Base-by-base conservation (phyloP, 2,797 vertebrate species). In the Petrocephalus sullivani region DNA sequence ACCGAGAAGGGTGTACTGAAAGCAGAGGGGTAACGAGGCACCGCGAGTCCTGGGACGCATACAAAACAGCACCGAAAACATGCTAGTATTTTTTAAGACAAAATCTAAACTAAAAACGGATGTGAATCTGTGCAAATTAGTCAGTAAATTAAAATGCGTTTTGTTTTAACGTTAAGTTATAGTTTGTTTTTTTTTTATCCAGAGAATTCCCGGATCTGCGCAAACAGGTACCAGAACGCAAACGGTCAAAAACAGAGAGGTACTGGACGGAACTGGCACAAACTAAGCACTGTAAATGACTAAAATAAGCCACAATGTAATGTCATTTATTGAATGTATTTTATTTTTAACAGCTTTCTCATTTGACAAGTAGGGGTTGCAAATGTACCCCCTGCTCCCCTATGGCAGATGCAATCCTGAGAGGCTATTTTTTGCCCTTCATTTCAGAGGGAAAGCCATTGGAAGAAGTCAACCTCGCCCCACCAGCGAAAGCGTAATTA, bases 361-460 rank as follows among this genome's bases (percentile, higher is more conserved):
- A 71, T 28, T 23, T 33, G 64, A 71, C 64, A 28, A 71, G 64
- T 71, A 33, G 64, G 64, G 64, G 64, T 71, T 71, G 23, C 64
- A 33, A 33, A 33, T 71, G 33, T 10, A 71, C 28, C 23, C 64
- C 64, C 10, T 33, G 28, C 14, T 33, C 12, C 9, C 61, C 33
- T 67, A 33, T 33, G 12, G 64, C 23, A 71, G 64, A 71, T 28
- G 28, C 4, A 4, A 4, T 87, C 75, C 54, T 82, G 49, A 41
- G 49, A 21, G 64, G 71, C 49, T 90, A 19, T 67, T 83, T 75
- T 84, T 61, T 60, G 81, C 19, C 58, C 51, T 53, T 88, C 61
- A 75, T 56, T 19, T 28, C 83, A 88, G 91, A 58, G 64, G 37
- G 91, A 85, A 89, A 91, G 90, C 88, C 54, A 90, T 33, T 89